A percentile compares a stretch with the other conserved stretches of the same genome.
These are phyloP conservation scores for Pocillopora damicornis DNA, from an alignment of 64 coral and sea anemone species.

Conservation along the genomic window DNA sequence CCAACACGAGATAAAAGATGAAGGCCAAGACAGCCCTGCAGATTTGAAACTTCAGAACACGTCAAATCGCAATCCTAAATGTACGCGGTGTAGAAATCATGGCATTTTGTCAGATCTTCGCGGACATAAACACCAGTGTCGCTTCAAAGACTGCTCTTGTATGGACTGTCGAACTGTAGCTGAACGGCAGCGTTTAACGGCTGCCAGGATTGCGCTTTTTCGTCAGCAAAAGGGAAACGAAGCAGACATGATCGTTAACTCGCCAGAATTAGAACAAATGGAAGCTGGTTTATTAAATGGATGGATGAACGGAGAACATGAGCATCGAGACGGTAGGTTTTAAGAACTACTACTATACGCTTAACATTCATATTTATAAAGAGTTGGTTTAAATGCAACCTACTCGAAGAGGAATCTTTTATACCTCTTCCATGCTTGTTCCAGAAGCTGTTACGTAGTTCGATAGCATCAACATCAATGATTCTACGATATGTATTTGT, in stretches of 20 bases:
- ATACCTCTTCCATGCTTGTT: background rate
- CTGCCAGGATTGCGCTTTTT: constrained; percentile 86
- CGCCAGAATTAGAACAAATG: constrained; percentile 12
- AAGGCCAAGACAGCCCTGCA: background rate
- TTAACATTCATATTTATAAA: background rate
- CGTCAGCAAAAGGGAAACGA: constrained; percentile 83
- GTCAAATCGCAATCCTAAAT: constrained; percentile 80
- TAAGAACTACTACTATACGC: background rate
- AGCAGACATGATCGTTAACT: constrained; percentile 65
- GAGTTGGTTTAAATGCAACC: background rate
- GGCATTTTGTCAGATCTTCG: constrained; percentile 88
- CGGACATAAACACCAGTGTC: constrained; percentile 93
- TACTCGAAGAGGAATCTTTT: background rate
- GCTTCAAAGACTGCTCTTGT: constrained; percentile 88
- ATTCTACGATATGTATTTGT: no score
- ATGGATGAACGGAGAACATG: constrained; percentile 23
- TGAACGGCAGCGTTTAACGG: constrained; percentile 80
- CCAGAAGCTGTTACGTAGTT: no score
- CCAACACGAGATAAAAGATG: constrained; percentile 27
- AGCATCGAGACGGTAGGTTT: background rate
- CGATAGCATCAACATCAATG: no score
- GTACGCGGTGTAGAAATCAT: constrained; percentile 90
- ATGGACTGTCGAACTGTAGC: constrained; percentile 82
- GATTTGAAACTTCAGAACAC: constrained; percentile 1
- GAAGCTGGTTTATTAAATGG: constrained; percentile 6